Evolutionary conservation across 2,888 invertebrate species (phyloP), one percentile per base, ranked within the genome.

Genomic region (Dicyrtomina minuta): DNA sequence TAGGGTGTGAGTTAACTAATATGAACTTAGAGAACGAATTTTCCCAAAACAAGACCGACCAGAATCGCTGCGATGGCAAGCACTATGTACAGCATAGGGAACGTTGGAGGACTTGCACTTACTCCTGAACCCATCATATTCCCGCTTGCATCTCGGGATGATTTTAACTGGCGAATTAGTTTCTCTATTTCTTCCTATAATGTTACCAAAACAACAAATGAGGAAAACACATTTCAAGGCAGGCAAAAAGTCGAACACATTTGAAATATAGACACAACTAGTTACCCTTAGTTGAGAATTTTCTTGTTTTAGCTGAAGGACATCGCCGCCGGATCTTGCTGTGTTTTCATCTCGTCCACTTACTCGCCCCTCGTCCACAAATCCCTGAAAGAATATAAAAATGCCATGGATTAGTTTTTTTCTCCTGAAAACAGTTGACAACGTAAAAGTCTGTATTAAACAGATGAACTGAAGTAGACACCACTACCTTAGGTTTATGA

Each of bases 241-340:
- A n/a, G n/a, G n/a, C n/a, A n/a, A n/a, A n/a, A n/a, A n/a, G n/a
- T n/a, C n/a, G n/a, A n/a, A n/a, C n/a, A n/a, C n/a, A n/a, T n/a
- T n/a, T n/a, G n/a, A n/a, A n/a, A n/a, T 27, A 41, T 65, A 53
- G 55, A 20, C n/a, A n/a, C n/a, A n/a, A n/a, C n/a, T 27, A 81
- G 83, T 84, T 84, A 90, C 92, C 88, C 90, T 93, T 81, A 95
- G 86, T 83, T 88, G 87, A 79, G 91, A 84, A 85, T 92, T 92
- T 84, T 95, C 94, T 84, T 91, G 90, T 84, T 66, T 74, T 70
- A 75, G 64, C 58, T 72, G 72, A 43, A 64, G 10, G 17, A 64
- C 65, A 60, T 74, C 74, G 5, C 33, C 33, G 33, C 33, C 33
- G 66, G 49, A 41, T 72, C 74, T 33, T 66, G 71, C 10, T 56